phyloP scores from a whole-genome alignment of 2,113 vertebrate genomes.

The Laterallus jamaicensis region DNA sequence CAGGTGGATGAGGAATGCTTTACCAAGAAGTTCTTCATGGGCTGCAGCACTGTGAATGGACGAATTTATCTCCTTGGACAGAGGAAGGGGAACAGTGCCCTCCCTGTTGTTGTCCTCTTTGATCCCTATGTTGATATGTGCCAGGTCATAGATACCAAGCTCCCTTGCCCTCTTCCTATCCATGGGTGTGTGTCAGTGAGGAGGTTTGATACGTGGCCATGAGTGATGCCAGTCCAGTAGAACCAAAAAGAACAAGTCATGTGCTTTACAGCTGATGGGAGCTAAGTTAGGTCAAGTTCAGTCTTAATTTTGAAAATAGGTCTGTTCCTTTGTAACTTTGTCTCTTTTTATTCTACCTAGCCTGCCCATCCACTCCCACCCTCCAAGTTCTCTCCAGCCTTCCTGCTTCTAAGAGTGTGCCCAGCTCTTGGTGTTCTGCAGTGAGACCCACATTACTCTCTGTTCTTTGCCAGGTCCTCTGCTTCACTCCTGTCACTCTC shows the following conservation, averaged over 20 bases:
- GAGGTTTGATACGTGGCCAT: background rate
- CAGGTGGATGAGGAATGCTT: slow-evolving; percentile 79
- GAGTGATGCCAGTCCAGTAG: background rate
- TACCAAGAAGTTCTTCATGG: slow-evolving; percentile 83
- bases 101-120: slow-evolving; percentile 80
- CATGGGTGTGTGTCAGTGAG: slow-evolving; percentile 79
- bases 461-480: slow-evolving; percentile 33
- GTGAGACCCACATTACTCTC: slow-evolving; percentile 46
- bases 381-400: background rate
- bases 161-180: slow-evolving; percentile 85
- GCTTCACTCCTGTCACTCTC: slow-evolving; percentile 33
- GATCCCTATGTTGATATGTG: slow-evolving; percentile 85
- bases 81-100: slow-evolving; percentile 75
- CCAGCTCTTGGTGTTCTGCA: slow-evolving; percentile 40
- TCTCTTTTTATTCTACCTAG: background rate
- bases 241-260: background rate
- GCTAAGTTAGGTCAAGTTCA: background rate
- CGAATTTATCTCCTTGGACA: slow-evolving; percentile 85
- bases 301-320: background rate
- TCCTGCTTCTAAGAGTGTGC: background rate
- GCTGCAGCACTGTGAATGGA: slow-evolving; percentile 80
- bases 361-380: background rate
- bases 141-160: slow-evolving; percentile 75
- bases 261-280: background rate
- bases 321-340: background rate